Conservation (phyloP, 1,140 invertebrate species). For the Calosoma granatense region DNA sequence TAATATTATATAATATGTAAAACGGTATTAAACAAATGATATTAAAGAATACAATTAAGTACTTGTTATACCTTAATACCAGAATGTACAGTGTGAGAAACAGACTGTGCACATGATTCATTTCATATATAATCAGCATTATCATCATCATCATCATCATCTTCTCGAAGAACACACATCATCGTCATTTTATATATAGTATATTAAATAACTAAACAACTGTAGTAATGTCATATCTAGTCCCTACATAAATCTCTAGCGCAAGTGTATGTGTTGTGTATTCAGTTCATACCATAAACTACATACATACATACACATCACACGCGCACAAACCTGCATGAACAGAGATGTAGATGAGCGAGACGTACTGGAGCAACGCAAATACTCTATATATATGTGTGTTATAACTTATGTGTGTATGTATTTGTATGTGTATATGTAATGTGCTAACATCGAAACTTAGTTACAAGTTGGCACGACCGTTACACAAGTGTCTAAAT, state of each 20-base stretch:
- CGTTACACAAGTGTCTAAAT: too few relatives aligned
- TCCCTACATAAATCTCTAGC: too few relatives aligned
- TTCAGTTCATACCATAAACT: too few relatives aligned
- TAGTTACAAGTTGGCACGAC: background rate
- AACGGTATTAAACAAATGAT: slow-evolving; percentile 2
- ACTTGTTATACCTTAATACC: background rate
- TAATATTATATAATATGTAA: slow-evolving; percentile 9
- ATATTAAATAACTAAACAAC: background rate
- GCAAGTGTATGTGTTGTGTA: too few relatives aligned
- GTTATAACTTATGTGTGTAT: background rate
- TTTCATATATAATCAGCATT: background rate
- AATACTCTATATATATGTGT: too few relatives aligned
- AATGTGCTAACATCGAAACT: background rate
- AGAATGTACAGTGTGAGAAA: slow-evolving; percentile 4
- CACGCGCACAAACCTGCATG: too few relatives aligned
- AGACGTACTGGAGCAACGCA: too few relatives aligned
- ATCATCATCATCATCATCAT: background rate
- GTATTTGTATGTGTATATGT: background rate
- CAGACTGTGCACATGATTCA: slow-evolving; percentile 5
- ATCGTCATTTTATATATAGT: too few relatives aligned
- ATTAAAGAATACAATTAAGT: background rate
- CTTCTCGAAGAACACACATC: slow-evolving; percentile 1
- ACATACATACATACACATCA: too few relatives aligned
- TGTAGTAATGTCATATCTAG: too few relatives aligned
- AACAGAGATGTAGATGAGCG: too few relatives aligned